Conservation (phyloP, 2,888 invertebrate genomes). For the Sicus ferrugineus region DNA sequence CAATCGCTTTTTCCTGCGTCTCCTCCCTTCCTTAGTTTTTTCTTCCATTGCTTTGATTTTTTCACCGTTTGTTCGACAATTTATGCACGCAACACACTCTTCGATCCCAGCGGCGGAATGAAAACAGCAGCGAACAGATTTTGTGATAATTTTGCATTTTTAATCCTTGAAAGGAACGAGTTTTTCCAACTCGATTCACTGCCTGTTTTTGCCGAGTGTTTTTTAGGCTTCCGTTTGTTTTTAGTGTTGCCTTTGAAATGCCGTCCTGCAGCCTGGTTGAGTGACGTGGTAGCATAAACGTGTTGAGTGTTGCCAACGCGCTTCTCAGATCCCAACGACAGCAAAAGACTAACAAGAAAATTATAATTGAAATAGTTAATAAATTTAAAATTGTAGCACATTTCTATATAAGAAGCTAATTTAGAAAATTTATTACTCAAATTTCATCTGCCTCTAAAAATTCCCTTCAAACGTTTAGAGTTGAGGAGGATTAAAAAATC, state of each 20-base stretch:
- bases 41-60: conserved; percentile 15
- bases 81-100: conserved; percentile 32
- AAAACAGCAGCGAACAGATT: conserved; percentile 46
- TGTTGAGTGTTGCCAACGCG: too few species aligned
- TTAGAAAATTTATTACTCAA: too few species aligned
- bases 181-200: conserved; percentile 28
- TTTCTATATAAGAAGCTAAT: too few species aligned
- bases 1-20: neutral
- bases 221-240: neutral
- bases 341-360: too few species aligned
- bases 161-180: conserved; percentile 48
- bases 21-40: neutral
- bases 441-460: too few species aligned
- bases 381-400: too few species aligned
- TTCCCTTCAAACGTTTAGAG: too few species aligned
- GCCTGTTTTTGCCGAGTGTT: neutral
- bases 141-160: conserved; percentile 51
- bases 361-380: too few species aligned
- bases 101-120: neutral
- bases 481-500: conserved; percentile 2
- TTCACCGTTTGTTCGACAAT: conserved; percentile 34
- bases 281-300: too few species aligned
- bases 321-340: too few species aligned
- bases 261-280: too few species aligned
- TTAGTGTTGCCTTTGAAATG: neutral